A percentile compares a stretch with the other conserved stretches of the same genome.
phyloP scores from a whole-genome alignment of 2,113 vertebrate genomes.

The Martes martes region DNA sequence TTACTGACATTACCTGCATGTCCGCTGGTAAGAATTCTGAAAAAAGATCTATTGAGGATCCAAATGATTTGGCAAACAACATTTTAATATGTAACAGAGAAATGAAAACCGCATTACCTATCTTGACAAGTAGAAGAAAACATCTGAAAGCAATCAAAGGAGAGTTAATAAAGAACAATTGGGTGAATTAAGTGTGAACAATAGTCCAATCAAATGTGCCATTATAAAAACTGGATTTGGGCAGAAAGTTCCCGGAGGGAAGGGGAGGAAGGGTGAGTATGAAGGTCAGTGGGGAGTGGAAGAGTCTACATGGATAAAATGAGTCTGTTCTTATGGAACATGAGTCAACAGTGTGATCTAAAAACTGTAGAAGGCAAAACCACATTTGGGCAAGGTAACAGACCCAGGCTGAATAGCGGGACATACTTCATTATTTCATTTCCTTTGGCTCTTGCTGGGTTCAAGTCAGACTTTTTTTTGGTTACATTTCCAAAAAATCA shows the following conservation, averaged over 20 bases:
- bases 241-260: not conserved
- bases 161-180: not conserved
- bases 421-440: not conserved
- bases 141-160: not conserved
- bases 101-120: not conserved
- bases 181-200: not conserved
- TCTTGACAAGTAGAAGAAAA: not conserved
- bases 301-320: not conserved
- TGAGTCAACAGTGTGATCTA: not conserved
- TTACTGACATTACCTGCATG: not conserved
- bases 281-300: not conserved
- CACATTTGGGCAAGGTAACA: not conserved
- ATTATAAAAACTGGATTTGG: not conserved
- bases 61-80: not conserved
- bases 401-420: not conserved
- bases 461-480: conserved; percentile 28
- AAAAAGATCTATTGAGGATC: not conserved
- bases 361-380: not conserved
- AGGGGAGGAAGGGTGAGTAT: not conserved
- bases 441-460: conserved; percentile 19
- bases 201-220: not conserved
- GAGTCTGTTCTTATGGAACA: not conserved
- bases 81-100: not conserved
- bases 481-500: conserved; percentile 32
- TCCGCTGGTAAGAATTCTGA: not conserved